Conservation (phyloP, 30 jellyfish, hydroid and myxozoan species). For the Aurelia sp. region DNA sequence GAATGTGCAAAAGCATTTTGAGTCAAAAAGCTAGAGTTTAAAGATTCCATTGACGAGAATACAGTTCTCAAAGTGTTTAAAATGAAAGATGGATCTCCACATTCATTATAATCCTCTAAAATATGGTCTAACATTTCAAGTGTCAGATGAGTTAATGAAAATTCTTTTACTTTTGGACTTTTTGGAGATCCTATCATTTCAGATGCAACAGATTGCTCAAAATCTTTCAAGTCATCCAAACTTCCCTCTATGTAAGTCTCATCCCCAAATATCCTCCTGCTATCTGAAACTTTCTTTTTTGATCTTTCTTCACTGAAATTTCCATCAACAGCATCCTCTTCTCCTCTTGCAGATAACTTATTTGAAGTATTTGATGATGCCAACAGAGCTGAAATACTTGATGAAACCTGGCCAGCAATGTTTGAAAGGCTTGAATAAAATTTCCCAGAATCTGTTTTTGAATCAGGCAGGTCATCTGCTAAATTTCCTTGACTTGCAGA, state of each 20-base stretch:
- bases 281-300: background rate
- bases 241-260: slow-evolving; percentile 62
- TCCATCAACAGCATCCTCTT: slow-evolving; percentile 6
- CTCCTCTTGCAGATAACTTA: background rate
- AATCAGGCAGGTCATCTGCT: background rate
- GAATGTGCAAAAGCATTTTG: background rate
- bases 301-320: background rate
- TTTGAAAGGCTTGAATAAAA: slow-evolving; percentile 10
- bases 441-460: background rate
- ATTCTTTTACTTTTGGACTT: slow-evolving; percentile 22
- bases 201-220: slow-evolving; percentile 71
- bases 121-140: slow-evolving; percentile 81
- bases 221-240: slow-evolving; percentile 46
- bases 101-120: slow-evolving; percentile 63
- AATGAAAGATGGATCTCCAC: slow-evolving; percentile 86
- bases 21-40: slow-evolving; percentile 66
- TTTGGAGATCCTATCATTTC: slow-evolving; percentile 6
- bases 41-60: slow-evolving; percentile 83
- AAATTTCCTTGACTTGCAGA: slow-evolving; percentile 25
- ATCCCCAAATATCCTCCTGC: slow-evolving; percentile 63
- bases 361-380: background rate
- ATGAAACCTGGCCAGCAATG: slow-evolving; percentile 44
- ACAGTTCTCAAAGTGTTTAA: slow-evolving; percentile 89
- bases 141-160: slow-evolving; percentile 89
- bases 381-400: slow-evolving; percentile 34